Evolutionary conservation across 2,888 invertebrate species (phyloP).

Genomic region (Mechanitis messenoides): DNA sequence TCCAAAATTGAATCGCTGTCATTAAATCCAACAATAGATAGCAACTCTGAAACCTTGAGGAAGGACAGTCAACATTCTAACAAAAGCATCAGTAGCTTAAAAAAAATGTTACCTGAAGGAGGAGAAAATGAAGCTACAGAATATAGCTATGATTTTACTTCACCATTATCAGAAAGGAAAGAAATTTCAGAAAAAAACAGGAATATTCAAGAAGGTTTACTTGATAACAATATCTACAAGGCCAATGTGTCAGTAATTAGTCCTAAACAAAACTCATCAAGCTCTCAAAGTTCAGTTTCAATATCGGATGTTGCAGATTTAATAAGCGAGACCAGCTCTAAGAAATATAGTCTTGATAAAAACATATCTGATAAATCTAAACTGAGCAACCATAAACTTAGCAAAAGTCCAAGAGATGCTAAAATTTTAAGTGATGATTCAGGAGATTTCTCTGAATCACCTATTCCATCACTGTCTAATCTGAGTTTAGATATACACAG

Average conservation of each 20-base stretch:
- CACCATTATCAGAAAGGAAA: slow-evolving; percentile 39
- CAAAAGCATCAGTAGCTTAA: slow-evolving; percentile 24
- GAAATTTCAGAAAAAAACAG: slow-evolving; percentile 34
- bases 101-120: slow-evolving; percentile 37
- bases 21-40: slow-evolving; percentile 40
- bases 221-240: slow-evolving; percentile 31
- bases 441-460: slow-evolving; percentile 64
- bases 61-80: slow-evolving; percentile 29
- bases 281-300: slow-evolving; percentile 61
- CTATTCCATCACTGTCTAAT: slow-evolving; percentile 66
- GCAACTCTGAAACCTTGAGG: slow-evolving; percentile 33
- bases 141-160: slow-evolving; percentile 62
- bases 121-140: slow-evolving; percentile 52
- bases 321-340: slow-evolving; percentile 58
- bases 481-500: slow-evolving; percentile 68
- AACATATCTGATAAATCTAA: slow-evolving; percentile 27
- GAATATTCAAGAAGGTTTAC: slow-evolving; percentile 9
- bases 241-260: slow-evolving; percentile 36
- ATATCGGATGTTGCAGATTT: slow-evolving; percentile 68
- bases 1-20: slow-evolving; percentile 38
- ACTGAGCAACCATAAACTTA: slow-evolving; percentile 33
- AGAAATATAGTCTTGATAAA: slow-evolving; percentile 31
- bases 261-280: slow-evolving; percentile 51
- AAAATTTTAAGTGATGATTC: slow-evolving; percentile 58
- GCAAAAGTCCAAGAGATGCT: slow-evolving; percentile 34